Evolutionary conservation across 2,113 vertebrate species (phyloP).

Genomic region (Ammodytes dubius): DNA sequence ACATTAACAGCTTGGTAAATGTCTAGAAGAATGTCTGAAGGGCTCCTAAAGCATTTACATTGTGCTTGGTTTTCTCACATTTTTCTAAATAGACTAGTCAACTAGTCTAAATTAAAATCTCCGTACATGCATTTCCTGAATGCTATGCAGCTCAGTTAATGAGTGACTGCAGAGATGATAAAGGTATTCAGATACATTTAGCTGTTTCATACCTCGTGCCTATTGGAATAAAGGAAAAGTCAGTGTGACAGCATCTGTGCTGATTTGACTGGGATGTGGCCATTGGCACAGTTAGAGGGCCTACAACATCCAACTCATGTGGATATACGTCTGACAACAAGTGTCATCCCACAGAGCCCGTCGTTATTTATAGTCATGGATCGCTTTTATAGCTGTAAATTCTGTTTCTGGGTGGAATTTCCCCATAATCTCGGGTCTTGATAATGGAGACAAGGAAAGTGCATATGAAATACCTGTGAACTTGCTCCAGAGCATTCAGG

Average conservation of each 20-base stretch:
- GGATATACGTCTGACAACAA: background rate
- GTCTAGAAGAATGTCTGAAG: too few species aligned
- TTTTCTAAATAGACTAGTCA: too few species aligned
- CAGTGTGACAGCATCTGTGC: background rate
- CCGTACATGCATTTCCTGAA: background rate
- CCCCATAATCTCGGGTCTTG: background rate
- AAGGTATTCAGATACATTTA: background rate
- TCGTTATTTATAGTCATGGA: background rate
- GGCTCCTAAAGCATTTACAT: too few species aligned
- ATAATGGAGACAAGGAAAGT: background rate
- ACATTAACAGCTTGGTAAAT: too few species aligned
- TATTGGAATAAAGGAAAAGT: background rate
- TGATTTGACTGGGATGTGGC: background rate
- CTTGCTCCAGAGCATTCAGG: slow-evolving; percentile 36
- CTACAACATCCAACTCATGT: background rate
- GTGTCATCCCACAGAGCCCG: background rate
- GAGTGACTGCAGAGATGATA: background rate
- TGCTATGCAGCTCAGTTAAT: background rate
- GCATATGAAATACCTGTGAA: slow-evolving; percentile 35
- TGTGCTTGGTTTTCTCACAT: too few species aligned
- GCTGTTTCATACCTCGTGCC: background rate
- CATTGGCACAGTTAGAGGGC: background rate
- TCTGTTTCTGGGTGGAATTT: background rate
- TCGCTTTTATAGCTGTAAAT: background rate
- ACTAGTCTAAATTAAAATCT: too few species aligned